A percentile compares a stretch with the other conserved stretches of the same genome.
Evolutionary conservation across 2,113 vertebrate genomes (phyloP).

Genomic region (Hystrix brachyura): DNA sequence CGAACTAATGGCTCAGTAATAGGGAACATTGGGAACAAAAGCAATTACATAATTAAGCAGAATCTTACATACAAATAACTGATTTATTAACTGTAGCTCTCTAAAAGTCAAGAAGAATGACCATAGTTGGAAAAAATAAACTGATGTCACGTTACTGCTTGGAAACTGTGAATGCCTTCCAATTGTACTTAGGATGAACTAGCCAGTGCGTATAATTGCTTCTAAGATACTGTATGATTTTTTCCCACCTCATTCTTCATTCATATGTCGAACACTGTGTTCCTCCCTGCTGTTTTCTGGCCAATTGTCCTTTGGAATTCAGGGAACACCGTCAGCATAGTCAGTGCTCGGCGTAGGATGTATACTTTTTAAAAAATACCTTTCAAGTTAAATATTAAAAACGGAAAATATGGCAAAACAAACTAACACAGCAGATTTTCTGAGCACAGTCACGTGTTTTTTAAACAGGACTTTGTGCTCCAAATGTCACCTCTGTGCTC

Average conservation of each 20-base stretch:
- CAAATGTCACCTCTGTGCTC: not conserved
- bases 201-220: too few species aligned
- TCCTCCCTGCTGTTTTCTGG: not conserved
- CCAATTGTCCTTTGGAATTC: not conserved
- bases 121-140: not conserved
- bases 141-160: not conserved
- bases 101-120: not conserved
- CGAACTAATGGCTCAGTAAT: not conserved
- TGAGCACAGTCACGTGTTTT: not conserved
- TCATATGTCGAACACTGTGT: too few species aligned
- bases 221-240: not conserved
- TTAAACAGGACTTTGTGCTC: not conserved
- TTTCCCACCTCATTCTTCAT: not conserved
- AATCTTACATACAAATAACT: not conserved
- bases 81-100: not conserved
- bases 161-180: not conserved
- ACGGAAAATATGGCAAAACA: not conserved
- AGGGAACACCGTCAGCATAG: too few species aligned
- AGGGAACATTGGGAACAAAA: not conserved
- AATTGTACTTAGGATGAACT: not conserved
- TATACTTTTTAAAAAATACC: not conserved
- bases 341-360: too few species aligned
- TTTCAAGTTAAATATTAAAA: not conserved
- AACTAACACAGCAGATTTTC: too few species aligned
- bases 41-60: not conserved